phyloP scores from a whole-genome alignment of 2,113 vertebrate species.

The Diadophis punctatus region DNA sequence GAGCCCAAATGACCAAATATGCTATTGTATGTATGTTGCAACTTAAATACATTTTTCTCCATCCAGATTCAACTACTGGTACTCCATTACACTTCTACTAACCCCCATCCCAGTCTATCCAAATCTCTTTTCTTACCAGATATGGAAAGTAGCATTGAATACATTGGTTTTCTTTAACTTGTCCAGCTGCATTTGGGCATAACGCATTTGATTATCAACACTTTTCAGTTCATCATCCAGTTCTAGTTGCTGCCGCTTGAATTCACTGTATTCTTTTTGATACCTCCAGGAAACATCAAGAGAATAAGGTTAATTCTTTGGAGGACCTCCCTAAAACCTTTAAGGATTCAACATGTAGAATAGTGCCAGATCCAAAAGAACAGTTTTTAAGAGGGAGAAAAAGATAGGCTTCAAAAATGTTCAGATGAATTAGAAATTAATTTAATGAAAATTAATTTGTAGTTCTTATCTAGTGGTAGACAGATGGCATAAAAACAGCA shows the following conservation, averaged over 20 bases:
- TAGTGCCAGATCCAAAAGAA: background rate
- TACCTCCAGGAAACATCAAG: conserved; percentile 72
- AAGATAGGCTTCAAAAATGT: background rate
- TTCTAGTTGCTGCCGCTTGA: conserved; percentile 95
- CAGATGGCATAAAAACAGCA: background rate
- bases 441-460: background rate
- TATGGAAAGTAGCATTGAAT: conserved; percentile 97
- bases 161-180: conserved; percentile 97
- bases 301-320: background rate
- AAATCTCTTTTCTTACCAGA: conserved; percentile 75
- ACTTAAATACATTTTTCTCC: background rate
- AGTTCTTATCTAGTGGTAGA: background rate
- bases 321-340: background rate
- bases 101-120: background rate
- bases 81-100: background rate
- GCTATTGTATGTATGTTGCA: background rate
- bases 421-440: background rate
- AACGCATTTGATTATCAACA: conserved; percentile 96
- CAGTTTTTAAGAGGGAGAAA: background rate
- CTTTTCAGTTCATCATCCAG: conserved; percentile 96
- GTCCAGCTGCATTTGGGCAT: conserved; percentile 92
- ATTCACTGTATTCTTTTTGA: conserved; percentile 96
- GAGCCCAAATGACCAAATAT: background rate
- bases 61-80: background rate
- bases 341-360: background rate